These are phyloP conservation scores for Drosophila rhopaloa DNA, from an alignment of 1,140 invertebrate species.

Conservation along the genomic window DNA sequence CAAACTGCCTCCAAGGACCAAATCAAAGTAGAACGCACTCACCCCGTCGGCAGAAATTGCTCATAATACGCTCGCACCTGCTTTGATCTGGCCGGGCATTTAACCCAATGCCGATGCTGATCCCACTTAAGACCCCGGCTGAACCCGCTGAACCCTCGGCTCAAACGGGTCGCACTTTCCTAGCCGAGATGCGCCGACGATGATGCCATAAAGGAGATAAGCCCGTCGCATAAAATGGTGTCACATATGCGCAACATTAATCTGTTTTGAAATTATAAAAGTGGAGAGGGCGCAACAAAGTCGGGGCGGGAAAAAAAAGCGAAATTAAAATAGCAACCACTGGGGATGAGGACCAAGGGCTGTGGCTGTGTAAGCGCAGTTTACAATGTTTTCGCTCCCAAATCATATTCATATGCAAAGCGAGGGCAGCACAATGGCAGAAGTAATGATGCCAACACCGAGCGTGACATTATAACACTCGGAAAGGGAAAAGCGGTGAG, in stretches of 20 bases:
- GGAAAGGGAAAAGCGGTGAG: slow-evolving; percentile 8
- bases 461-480: slow-evolving; percentile 70
- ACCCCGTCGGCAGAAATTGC: slow-evolving; percentile 21
- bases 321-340: slow-evolving; percentile 81
- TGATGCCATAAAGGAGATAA: slow-evolving; percentile 82
- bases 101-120: slow-evolving; percentile 52
- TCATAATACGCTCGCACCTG: slow-evolving; percentile 58
- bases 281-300: slow-evolving; percentile 54
- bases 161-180: slow-evolving; percentile 25
- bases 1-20: background rate
- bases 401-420: slow-evolving; percentile 82
- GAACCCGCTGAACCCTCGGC: slow-evolving; percentile 39
- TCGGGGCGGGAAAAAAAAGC: slow-evolving; percentile 47
- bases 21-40: slow-evolving; percentile 1
- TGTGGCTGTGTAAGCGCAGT: slow-evolving; percentile 75
- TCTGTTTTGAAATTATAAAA: slow-evolving; percentile 82
- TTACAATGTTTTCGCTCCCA: slow-evolving; percentile 67
- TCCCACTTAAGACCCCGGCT: slow-evolving; percentile 60
- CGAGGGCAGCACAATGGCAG: slow-evolving; percentile 61
- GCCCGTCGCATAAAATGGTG: slow-evolving; percentile 81
- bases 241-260: slow-evolving; percentile 84
- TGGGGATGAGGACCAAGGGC: slow-evolving; percentile 13
- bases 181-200: slow-evolving; percentile 41
- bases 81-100: slow-evolving; percentile 58
- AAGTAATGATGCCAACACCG: slow-evolving; percentile 78